phyloP scores from a whole-genome alignment of 1,140 invertebrate species.

The Spodoptera litura region DNA sequence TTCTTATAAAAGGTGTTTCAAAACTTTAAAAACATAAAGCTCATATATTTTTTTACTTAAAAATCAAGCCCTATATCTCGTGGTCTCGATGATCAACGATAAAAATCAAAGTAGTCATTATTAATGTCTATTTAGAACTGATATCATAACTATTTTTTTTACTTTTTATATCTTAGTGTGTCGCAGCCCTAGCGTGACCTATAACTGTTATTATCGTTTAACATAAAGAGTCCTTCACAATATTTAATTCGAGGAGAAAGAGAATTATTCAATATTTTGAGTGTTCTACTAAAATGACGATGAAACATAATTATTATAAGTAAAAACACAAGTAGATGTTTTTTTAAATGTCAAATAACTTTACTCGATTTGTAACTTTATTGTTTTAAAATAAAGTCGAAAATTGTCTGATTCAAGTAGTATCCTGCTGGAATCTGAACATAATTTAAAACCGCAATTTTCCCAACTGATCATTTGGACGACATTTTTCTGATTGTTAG shows the following conservation, averaged over 20 bases:
- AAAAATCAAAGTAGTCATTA: background rate
- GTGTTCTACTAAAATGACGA: slow-evolving; percentile 1
- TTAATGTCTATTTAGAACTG: background rate
- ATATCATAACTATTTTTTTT: background rate
- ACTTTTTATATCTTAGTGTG: background rate
- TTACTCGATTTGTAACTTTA: background rate
- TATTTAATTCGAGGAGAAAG: slow-evolving; percentile 24
- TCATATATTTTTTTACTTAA: too few relatives aligned
- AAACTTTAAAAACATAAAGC: too few relatives aligned
- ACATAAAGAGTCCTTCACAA: slow-evolving; percentile 33
- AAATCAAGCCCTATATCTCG: too few relatives aligned
- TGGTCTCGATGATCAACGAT: too few relatives aligned
- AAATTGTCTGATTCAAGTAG: too few relatives aligned
- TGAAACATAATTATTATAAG: slow-evolving; percentile 15
- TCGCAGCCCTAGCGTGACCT: background rate
- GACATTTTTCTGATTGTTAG: background rate
- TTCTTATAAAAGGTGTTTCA: too few relatives aligned
- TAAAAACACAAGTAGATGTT: background rate
- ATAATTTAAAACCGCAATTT: slow-evolving; percentile 28
- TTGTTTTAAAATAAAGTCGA: too few relatives aligned
- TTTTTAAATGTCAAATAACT: background rate
- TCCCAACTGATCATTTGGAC: background rate
- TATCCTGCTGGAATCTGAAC: too few relatives aligned
- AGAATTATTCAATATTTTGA: slow-evolving; percentile 27
- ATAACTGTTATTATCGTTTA: slow-evolving; percentile 27